Evolutionary conservation across 2,797 vertebrate species (phyloP).

Genomic region (Gadopsis marmoratus): DNA sequence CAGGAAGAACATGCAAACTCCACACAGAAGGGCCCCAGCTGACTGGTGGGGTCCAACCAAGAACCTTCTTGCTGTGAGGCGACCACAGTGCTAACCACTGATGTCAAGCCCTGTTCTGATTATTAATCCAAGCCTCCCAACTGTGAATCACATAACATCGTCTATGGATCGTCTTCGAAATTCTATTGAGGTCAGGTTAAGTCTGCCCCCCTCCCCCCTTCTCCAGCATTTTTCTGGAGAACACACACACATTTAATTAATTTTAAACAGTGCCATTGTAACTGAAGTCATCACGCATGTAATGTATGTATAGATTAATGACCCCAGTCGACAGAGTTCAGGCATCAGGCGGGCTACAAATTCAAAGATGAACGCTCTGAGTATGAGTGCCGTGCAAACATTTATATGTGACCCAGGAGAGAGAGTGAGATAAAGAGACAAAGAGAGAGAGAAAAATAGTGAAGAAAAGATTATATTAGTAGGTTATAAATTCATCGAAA

Average conservation of each 20-base stretch:
- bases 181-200: neutral
- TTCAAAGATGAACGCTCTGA: constrained; percentile 32
- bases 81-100: too few relatives aligned
- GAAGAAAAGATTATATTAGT: constrained; percentile 58
- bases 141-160: neutral
- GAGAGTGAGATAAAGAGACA: constrained; percentile 23
- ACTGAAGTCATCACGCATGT: constrained; percentile 21
- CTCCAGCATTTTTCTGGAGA: neutral
- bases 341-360: constrained; percentile 23
- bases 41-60: too few relatives aligned
- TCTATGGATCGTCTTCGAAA: neutral
- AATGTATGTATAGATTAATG: neutral
- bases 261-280: constrained; percentile 10
- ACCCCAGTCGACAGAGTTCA: constrained; percentile 3
- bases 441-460: constrained; percentile 6
- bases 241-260: neutral
- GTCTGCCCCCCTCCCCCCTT: too few relatives aligned
- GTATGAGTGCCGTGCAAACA: constrained; percentile 36
- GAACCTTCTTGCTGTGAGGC: too few relatives aligned
- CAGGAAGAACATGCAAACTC: too few relatives aligned
- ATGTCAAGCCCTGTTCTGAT: neutral
- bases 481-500: constrained; percentile 64
- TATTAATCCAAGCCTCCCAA: neutral
- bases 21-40: too few relatives aligned
- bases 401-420: constrained; percentile 46